phyloP scores from a whole-genome alignment of 2,888 invertebrate species.

The Drosophila austrosaltans region DNA sequence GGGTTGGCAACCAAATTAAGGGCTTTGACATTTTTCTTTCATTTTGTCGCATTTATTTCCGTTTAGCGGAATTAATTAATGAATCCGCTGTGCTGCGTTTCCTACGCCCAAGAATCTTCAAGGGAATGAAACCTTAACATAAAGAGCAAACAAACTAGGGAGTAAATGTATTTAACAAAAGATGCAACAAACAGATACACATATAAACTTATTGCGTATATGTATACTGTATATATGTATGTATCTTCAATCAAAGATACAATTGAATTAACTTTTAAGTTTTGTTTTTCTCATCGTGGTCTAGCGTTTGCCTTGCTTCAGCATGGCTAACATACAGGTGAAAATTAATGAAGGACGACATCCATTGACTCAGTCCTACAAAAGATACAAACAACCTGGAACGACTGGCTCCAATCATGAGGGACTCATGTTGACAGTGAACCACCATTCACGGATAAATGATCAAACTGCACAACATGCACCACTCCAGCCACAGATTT shows the following conservation, averaged over 20 bases:
- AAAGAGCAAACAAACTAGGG: too few relatives aligned
- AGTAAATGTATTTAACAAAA: too few relatives aligned
- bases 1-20: background rate
- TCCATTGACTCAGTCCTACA: slow-evolving; percentile 67
- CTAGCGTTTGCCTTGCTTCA: slow-evolving; percentile 81
- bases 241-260: too few relatives aligned
- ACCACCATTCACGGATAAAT: background rate
- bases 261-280: too few relatives aligned
- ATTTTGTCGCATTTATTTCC: slow-evolving; percentile 5
- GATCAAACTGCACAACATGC: slow-evolving; percentile 12
- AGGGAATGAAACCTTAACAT: too few relatives aligned
- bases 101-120: too few relatives aligned
- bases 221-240: too few relatives aligned
- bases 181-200: too few relatives aligned
- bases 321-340: slow-evolving; percentile 74
- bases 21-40: slow-evolving; percentile 8
- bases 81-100: background rate
- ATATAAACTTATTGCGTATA: too few relatives aligned
- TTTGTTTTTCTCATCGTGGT: background rate
- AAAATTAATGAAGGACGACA: slow-evolving; percentile 75
- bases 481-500: slow-evolving; percentile 16
- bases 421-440: slow-evolving; percentile 2
- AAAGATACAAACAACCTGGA: slow-evolving; percentile 68
- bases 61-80: background rate
- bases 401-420: slow-evolving; percentile 36